Evolutionary conservation across 2,113 vertebrate genomes (phyloP), one percentile per base, ranked within the genome.

Genomic region (Crotalus horridus): DNA sequence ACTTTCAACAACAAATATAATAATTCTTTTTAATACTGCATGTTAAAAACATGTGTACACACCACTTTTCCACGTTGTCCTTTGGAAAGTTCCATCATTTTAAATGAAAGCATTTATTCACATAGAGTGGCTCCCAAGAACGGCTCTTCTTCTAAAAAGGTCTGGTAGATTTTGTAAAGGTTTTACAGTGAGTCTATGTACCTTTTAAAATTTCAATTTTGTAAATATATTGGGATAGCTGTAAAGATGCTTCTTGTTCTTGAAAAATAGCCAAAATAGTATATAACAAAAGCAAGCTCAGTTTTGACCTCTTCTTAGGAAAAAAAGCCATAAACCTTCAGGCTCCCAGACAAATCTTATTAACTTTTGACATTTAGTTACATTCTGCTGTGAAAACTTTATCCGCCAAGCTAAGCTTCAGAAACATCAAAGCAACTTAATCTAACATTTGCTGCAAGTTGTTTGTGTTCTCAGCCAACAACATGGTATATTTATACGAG

Each of bases 81-180:
- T 56, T 56, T 56, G 12, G 55, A 21, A 56, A 56, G 17, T 17
- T 56, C 55, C 55, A 56, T 56, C 55, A 56, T 56, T 56, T 56
- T 56, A 56, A 56, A 56, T 17, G 29, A 39, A 15, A n/a, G 4
- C n/a, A 81, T 39, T n/a, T 81, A 15, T n/a, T 33, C 26, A 33
- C 69, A 33, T 3, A 81, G 69, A 81, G 81, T 86, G 55, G 85
- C 95, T 89, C 92, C 89, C 56, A 93, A 96, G 74, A 88, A 94
- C 87, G 94, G 87, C 59, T 90, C 54, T 90, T 61, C 92, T 48
- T 3, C 1, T 93, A 94, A 95, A 33, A 94, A 94, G 94, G 91
- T 94, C 74, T 90, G 51, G 59, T 0, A 89, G 85, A 95, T 89
- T 96, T 96, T 89, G 87, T 93, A 96, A 95, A 33, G 43, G 8